These are phyloP conservation scores for Accipiter cooperii DNA, from an alignment of 2,113 vertebrate species.

Conservation along the genomic window DNA sequence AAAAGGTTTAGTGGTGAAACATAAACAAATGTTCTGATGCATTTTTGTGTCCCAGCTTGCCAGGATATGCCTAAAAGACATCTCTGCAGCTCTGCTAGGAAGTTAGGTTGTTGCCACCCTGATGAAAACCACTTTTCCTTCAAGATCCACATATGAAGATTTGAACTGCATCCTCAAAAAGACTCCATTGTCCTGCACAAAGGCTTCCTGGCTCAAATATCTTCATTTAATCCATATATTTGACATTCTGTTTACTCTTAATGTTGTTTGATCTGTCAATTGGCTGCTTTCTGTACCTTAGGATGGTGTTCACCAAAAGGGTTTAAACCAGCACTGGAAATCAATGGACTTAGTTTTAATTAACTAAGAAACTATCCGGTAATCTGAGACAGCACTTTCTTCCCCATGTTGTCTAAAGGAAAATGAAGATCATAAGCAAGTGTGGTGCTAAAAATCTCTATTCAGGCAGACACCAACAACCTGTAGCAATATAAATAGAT, in stretches of 20 bases:
- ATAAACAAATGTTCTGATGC: neutral
- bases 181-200: neutral
- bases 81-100: neutral
- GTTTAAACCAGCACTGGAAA: neutral
- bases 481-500: neutral
- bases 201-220: neutral
- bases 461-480: neutral
- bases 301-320: neutral
- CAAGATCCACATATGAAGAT: neutral
- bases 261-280: neutral
- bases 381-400: neutral
- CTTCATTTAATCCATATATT: neutral
- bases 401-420: neutral
- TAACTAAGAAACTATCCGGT: neutral
- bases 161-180: neutral
- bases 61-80: neutral
- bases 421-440: neutral
- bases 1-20: neutral
- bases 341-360: neutral
- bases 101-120: neutral
- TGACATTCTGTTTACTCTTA: neutral
- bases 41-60: neutral
- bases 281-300: neutral
- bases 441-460: neutral
- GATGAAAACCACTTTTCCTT: neutral